Conservation (phyloP, 2,113 vertebrate genomes). For the Sceloporus tristichus region DNA sequence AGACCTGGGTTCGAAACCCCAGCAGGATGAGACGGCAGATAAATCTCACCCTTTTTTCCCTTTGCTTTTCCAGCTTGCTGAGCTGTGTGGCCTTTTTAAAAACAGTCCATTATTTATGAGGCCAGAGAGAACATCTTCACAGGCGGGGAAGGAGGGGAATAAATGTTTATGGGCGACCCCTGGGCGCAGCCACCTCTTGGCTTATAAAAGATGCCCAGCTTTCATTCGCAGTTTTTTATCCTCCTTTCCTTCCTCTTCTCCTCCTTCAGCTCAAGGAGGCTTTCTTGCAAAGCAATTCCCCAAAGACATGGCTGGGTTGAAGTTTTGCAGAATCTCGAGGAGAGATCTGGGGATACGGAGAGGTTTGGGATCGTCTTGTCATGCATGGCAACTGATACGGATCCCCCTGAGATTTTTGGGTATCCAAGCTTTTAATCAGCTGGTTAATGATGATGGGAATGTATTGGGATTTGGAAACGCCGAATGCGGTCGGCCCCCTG, state of each 20-base stretch:
- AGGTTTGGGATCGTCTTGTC: not conserved
- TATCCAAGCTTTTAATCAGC: too few species aligned
- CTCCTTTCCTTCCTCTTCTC: too few species aligned
- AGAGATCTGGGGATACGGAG: not conserved
- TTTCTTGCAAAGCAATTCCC: too few species aligned
- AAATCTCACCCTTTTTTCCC: too few species aligned
- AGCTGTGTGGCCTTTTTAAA: not conserved
- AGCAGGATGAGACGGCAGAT: not conserved
- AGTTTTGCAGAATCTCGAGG: too few species aligned
- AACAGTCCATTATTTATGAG: not conserved
- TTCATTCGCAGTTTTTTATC: not conserved
- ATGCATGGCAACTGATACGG: not conserved
- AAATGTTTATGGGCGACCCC: not conserved
- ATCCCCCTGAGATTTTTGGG: too few species aligned
- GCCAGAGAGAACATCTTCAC: not conserved
- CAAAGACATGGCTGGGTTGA: too few species aligned
- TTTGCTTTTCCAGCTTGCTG: not conserved
- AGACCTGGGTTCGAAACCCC: not conserved
- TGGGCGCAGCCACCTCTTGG: not conserved
- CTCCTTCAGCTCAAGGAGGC: too few species aligned
- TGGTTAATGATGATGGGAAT: too few species aligned
- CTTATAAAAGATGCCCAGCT: not conserved
- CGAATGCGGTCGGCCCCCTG: too few species aligned
- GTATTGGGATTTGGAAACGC: too few species aligned
- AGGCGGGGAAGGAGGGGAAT: not conserved